Conservation (phyloP, 2,888 invertebrate species). For the Calephelis perditalis region DNA sequence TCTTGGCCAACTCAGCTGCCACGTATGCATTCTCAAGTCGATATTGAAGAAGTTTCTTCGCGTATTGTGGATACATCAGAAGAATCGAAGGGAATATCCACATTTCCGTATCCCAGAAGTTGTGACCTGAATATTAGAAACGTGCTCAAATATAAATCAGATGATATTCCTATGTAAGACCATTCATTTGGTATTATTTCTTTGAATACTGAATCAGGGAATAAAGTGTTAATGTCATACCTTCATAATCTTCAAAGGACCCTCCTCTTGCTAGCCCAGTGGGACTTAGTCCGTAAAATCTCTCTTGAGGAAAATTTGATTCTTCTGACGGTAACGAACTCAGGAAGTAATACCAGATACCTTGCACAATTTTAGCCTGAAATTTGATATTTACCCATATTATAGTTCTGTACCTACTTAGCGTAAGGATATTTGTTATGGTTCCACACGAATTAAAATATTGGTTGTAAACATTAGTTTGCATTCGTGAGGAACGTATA, state of each 20-base stretch:
- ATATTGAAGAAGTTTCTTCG: conserved; percentile 69
- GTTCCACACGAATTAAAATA: too few relatives aligned
- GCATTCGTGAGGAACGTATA: too few relatives aligned
- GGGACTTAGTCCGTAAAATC: conserved; percentile 77
- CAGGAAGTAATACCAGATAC: conserved; percentile 77
- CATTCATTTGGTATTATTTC: too few relatives aligned
- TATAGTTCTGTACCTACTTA: too few relatives aligned
- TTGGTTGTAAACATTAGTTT: too few relatives aligned
- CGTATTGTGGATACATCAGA: conserved; percentile 68
- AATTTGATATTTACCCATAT: conserved; percentile 29
- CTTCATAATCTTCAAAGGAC: conserved; percentile 68
- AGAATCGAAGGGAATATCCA: conserved; percentile 80
- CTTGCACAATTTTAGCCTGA: conserved; percentile 71
- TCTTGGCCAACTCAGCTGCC: conserved; percentile 69
- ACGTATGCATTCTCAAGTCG: conserved; percentile 66
- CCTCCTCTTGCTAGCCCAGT: conserved; percentile 77
- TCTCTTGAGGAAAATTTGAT: conserved; percentile 58
- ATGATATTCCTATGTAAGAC: too few relatives aligned
- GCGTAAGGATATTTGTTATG: too few relatives aligned
- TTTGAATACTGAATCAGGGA: not conserved
- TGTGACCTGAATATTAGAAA: conserved; percentile 65
- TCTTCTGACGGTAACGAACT: conserved; percentile 74
- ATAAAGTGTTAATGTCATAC: conserved; percentile 34
- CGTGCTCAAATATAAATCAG: too few relatives aligned
- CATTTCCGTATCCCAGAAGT: conserved; percentile 81